Percentiles rank a stretch among this genome's conserved stretches.
These are phyloP conservation scores for Ectropis grisescens DNA, from an alignment of 1,140 invertebrate species.

Conservation along the genomic window DNA sequence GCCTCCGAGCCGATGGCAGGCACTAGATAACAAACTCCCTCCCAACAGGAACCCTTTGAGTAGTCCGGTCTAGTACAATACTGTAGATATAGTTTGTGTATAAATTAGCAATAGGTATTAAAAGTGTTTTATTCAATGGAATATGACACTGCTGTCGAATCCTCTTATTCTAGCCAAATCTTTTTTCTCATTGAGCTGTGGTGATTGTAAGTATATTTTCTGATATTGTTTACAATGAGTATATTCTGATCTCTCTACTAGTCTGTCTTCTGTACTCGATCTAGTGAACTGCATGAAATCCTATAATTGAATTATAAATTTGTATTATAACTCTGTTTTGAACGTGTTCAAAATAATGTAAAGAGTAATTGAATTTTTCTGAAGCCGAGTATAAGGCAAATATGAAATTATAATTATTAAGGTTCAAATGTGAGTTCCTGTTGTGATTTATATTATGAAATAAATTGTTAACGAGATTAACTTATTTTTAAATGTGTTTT, in stretches of 20 bases:
- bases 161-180: too few relatives aligned
- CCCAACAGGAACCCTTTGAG: conserved; percentile 68
- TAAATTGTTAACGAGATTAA: too few relatives aligned
- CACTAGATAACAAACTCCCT: conserved; percentile 73
- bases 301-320: too few relatives aligned
- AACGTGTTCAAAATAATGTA: too few relatives aligned
- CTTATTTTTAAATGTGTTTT: too few relatives aligned
- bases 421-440: neutral
- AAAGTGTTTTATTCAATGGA: too few relatives aligned
- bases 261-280: neutral
- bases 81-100: conserved; percentile 1
- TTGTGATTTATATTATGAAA: conserved; percentile 1
- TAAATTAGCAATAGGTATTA: neutral
- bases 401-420: neutral
- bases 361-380: too few relatives aligned
- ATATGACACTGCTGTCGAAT: too few relatives aligned
- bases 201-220: too few relatives aligned
- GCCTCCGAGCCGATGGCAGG: conserved; percentile 89
- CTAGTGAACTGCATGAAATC: neutral
- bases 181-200: too few relatives aligned
- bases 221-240: neutral
- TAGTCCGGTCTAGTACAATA: conserved; percentile 17
- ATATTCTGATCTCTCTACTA: neutral
- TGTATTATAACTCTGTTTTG: too few relatives aligned
- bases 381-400: too few relatives aligned